Evolutionary conservation across 2,113 vertebrate species (phyloP).

Genomic region (Hymenochirus boettgeri): DNA sequence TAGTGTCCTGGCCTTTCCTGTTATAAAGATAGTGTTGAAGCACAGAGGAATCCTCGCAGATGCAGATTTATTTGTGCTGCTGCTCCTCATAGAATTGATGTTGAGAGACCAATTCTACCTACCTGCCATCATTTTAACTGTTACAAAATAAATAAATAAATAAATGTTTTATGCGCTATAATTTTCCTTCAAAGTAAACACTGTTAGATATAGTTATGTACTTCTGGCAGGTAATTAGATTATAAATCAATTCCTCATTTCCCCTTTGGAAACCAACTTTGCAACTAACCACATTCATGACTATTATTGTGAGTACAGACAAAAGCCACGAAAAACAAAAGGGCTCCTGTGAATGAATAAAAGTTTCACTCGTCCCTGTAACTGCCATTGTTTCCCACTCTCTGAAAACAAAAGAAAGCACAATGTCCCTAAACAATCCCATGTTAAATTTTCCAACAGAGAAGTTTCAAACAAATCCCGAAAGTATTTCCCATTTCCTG

Average conservation of each 20-base stretch:
- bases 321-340: constrained; percentile 48
- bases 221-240: no score
- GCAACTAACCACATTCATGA: constrained; percentile 47
- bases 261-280: constrained; percentile 25
- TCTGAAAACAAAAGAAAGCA: constrained; percentile 54
- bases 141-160: no score
- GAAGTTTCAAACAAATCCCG: constrained; percentile 49
- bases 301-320: constrained; percentile 50
- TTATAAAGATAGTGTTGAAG: no score
- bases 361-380: constrained; percentile 51
- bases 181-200: no score
- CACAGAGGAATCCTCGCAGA: no score
- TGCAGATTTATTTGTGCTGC: no score
- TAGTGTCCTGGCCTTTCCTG: no score
- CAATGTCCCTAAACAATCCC: constrained; percentile 51
- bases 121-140: no score
- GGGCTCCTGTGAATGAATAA: constrained; percentile 47
- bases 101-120: no score
- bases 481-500: constrained; percentile 39
- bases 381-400: constrained; percentile 51
- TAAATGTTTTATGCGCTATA: no score
- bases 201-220: no score
- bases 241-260: background rate
- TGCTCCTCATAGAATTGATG: no score
- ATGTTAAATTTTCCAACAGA: constrained; percentile 50